phyloP scores from a whole-genome alignment of 2,888 invertebrate species.

The Tetropium fuscum region DNA sequence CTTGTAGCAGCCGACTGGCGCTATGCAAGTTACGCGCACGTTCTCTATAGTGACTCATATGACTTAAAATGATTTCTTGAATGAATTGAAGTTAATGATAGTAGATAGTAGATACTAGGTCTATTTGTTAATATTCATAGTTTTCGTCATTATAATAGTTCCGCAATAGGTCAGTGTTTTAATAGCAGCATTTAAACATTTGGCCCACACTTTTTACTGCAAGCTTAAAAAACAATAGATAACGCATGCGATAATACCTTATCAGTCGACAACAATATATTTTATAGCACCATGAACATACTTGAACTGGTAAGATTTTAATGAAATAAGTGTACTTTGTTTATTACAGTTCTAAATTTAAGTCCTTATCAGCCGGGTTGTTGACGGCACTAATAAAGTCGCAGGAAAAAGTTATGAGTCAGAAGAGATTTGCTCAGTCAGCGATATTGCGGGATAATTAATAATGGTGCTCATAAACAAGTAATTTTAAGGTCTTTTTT shows the following conservation, averaged over 20 bases:
- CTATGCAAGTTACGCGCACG: no score
- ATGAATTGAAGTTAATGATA: no score
- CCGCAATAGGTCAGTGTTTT: constrained; percentile 1
- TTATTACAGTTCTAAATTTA: constrained; percentile 23
- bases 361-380: constrained; percentile 6
- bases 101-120: no score
- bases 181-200: neutral
- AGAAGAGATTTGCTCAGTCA: neutral
- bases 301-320: constrained; percentile 18
- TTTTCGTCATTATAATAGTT: no score
- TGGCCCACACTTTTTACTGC: neutral
- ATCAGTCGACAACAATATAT: constrained; percentile 11
- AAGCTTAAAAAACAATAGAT: constrained; percentile 4
- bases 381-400: constrained; percentile 12
- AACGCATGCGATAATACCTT: constrained; percentile 1
- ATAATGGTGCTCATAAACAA: no score
- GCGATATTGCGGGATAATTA: no score
- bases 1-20: no score
- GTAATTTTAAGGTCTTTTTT: no score
- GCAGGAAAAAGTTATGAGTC: neutral
- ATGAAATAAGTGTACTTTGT: constrained; percentile 16
- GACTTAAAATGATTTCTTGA: no score
- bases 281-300: constrained; percentile 16
- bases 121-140: no score
- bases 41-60: no score